A percentile compares a stretch with the other conserved stretches of the same genome.
These are phyloP conservation scores for Phengaris alcon DNA, from an alignment of 2,888 invertebrate species.

Conservation along the genomic window DNA sequence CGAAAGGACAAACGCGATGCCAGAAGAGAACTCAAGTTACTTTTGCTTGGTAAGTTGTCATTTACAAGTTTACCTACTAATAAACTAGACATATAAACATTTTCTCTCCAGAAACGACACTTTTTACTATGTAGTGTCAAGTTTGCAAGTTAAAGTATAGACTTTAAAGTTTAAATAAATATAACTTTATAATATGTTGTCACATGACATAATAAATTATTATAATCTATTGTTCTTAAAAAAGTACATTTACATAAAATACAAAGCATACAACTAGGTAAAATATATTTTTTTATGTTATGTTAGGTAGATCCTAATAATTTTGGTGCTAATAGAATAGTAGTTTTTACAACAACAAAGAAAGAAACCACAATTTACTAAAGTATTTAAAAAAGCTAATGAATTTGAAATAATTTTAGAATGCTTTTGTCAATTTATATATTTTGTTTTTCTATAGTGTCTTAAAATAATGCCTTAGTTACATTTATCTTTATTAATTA, in stretches of 20 bases:
- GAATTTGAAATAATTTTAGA: no score
- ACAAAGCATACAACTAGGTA: no score
- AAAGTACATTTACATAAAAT: no score
- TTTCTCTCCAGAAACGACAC: background rate
- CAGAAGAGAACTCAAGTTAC: slow-evolving; percentile 82
- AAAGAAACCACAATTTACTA: background rate
- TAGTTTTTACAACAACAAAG: background rate
- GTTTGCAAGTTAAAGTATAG: background rate
- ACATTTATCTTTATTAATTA: no score
- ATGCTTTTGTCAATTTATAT: background rate
- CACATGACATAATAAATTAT: background rate
- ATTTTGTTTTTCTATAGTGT: background rate
- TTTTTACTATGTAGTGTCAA: slow-evolving; percentile 10
- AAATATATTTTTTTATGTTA: no score
- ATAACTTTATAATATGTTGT: background rate
- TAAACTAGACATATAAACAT: background rate
- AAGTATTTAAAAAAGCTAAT: background rate
- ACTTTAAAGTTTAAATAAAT: background rate
- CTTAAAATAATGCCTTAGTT: no score
- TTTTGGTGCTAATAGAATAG: background rate
- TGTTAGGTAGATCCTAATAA: background rate
- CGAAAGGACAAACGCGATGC: slow-evolving; percentile 99
- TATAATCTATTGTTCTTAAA: background rate
- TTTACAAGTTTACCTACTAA: background rate
- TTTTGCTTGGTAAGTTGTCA: slow-evolving; percentile 90